These are phyloP conservation scores for Ciconia boyciana DNA, from an alignment of 2,113 vertebrate species.

Conservation along the genomic window DNA sequence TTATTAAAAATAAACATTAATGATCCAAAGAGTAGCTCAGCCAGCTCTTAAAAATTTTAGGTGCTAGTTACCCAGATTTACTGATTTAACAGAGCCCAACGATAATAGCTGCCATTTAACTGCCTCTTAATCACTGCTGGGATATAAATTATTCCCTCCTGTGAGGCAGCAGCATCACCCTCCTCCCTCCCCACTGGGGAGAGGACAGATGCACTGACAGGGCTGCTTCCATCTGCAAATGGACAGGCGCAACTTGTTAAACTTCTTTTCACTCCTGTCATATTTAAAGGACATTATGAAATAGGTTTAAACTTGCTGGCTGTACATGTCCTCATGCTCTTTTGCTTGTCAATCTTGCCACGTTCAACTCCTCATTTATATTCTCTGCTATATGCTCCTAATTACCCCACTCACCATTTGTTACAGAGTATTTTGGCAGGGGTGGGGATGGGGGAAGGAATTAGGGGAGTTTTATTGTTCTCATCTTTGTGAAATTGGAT, in stretches of 20 bases:
- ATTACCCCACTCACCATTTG: not conserved
- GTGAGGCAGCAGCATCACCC: not conserved
- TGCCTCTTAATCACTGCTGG: constrained; percentile 8
- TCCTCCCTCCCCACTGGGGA: accelerated
- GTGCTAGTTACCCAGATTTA: constrained; percentile 17
- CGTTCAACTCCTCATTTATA: not conserved
- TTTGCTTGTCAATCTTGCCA: not conserved
- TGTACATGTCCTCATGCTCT: not conserved
- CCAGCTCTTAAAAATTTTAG: constrained; percentile 53
- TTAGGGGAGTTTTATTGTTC: not conserved
- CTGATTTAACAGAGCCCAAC: not conserved
- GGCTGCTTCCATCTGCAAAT: not conserved
- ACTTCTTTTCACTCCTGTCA: not conserved
- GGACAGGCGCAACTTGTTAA: not conserved
- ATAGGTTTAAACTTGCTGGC: not conserved
- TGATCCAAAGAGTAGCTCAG: constrained; percentile 26
- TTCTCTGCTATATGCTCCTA: not conserved
- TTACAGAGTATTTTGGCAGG: not conserved
- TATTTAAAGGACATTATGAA: not conserved
- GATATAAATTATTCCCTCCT: not conserved
- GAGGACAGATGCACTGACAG: not conserved
- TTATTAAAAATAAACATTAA: constrained; percentile 67
- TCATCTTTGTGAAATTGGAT: not conserved
- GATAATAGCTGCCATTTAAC: not conserved
- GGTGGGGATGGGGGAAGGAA: accelerated